phyloP scores from a whole-genome alignment of 1,140 invertebrate species.

The Eriocheir sinensis region DNA sequence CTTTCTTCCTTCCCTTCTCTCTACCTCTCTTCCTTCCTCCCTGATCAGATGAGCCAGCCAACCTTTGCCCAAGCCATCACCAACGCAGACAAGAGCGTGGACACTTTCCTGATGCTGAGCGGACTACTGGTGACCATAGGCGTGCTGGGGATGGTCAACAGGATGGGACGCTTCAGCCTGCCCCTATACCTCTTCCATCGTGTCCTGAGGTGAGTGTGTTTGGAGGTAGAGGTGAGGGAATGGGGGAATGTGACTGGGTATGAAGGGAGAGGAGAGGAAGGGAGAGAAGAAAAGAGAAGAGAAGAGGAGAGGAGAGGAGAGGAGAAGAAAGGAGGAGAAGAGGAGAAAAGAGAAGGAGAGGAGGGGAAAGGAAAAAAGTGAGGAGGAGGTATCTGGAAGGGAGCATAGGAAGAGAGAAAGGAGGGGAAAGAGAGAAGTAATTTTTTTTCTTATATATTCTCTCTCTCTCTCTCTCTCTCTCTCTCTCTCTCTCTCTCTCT shows the following conservation, averaged over 20 bases:
- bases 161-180: constrained; percentile 43
- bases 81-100: constrained; percentile 62
- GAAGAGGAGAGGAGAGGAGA: neutral
- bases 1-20: neutral
- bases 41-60: constrained; percentile 38
- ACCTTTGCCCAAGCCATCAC: constrained; percentile 40
- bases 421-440: neutral
- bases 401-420: neutral
- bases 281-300: neutral
- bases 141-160: neutral
- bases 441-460: too few relatives aligned
- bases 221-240: neutral
- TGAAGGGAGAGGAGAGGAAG: neutral
- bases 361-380: neutral
- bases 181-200: constrained; percentile 60
- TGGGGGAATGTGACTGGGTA: neutral
- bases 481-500: too few relatives aligned
- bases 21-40: constrained; percentile 29
- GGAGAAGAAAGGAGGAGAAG: neutral
- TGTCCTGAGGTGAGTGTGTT: constrained; percentile 49
- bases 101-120: constrained; percentile 68
- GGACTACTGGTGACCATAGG: constrained; percentile 56
- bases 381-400: neutral
- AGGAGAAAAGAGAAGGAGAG: neutral
- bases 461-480: too few relatives aligned